Base-by-base conservation (phyloP, 2,888 invertebrate species). In the Meiosimyza decipiens region DNA sequence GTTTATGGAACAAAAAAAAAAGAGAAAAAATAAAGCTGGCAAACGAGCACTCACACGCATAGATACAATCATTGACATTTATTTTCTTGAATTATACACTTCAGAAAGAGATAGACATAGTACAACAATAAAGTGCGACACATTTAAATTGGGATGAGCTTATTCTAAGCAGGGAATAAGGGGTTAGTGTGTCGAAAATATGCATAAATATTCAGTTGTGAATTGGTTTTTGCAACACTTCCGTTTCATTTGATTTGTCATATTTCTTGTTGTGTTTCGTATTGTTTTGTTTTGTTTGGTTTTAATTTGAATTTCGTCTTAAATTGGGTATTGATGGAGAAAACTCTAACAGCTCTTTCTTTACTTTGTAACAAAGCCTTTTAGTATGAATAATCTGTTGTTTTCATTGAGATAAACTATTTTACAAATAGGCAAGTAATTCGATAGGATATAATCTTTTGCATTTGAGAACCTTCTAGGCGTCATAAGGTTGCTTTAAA, bases 41-140 rank as follows among this genome's bases (percentile, higher is more conserved):
- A 57, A 57, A 57, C 12, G 28, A 15, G 13, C 28, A 57, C 22
- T 22, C 22, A 33, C 47, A 47, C 49, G 13, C 15, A 63, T 12
- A 22, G 16, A 40, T 47, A 63, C 63, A 63, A 63, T 47, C 63
- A 49, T 40, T 63, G 63, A 63, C 63, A 63, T 63, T 63, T 47
- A 47, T 63, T 63, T 63, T 47, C 63, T 47, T 16, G 63, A 63
- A 63, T 63, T 63, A 63, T 63, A 63, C 40, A 63, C 40, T 63
- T 9, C 7, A 49, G 63, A 49, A 47, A 40, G 63, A 63, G 63
- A 49, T 63, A 49, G 49, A 63, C 47, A 47, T 28, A 22, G 3
- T 40, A 63, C 47, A 63, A 18, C 62, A 40, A 40, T 47, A 49
- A 47, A 63, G 63, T 15, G 49, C n/a, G 63, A 63, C 40, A 40